These are phyloP conservation scores for Centropus bengalensis DNA, from an alignment of 2,113 vertebrate genomes.

Conservation along the genomic window DNA sequence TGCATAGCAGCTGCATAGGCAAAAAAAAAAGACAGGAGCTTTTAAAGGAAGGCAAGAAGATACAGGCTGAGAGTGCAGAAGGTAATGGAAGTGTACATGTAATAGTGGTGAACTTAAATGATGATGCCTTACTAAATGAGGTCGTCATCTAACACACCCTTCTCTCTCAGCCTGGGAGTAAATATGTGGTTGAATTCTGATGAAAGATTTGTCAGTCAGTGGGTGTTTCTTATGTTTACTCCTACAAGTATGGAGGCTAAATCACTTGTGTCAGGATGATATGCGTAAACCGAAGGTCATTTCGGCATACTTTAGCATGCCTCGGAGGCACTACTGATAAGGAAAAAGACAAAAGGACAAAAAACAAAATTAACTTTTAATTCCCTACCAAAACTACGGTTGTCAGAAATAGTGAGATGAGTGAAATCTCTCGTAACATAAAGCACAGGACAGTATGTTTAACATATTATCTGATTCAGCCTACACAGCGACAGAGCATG, in stretches of 20 bases:
- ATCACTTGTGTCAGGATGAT: slow-evolving; percentile 72
- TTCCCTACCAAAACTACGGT: slow-evolving; percentile 54
- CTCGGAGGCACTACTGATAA: slow-evolving; percentile 73
- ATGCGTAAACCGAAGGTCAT: slow-evolving; percentile 77
- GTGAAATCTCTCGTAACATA: slow-evolving; percentile 28
- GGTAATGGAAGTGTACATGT: not conserved
- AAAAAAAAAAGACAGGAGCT: not conserved
- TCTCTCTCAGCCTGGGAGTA: not conserved
- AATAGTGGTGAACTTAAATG: not conserved
- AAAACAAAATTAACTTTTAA: slow-evolving; percentile 75
- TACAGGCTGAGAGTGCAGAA: not conserved
- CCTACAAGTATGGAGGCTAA: slow-evolving; percentile 66
- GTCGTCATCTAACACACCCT: not conserved
- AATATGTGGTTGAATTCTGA: slow-evolving; percentile 4
- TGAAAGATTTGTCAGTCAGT: slow-evolving; percentile 56
- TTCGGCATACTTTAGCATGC: slow-evolving; percentile 66
- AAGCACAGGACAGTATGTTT: slow-evolving; percentile 20
- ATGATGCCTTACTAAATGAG: not conserved
- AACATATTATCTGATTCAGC: slow-evolving; percentile 51
- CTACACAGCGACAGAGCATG: slow-evolving; percentile 26
- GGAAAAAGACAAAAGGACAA: slow-evolving; percentile 73
- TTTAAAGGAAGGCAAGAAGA: not conserved
- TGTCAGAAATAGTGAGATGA: slow-evolving; percentile 37
- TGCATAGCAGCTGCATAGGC: not conserved
- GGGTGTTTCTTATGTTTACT: slow-evolving; percentile 62